Base-by-base conservation (phyloP, 2,113 vertebrate species). In the Myrmophylax atrothorax region DNA sequence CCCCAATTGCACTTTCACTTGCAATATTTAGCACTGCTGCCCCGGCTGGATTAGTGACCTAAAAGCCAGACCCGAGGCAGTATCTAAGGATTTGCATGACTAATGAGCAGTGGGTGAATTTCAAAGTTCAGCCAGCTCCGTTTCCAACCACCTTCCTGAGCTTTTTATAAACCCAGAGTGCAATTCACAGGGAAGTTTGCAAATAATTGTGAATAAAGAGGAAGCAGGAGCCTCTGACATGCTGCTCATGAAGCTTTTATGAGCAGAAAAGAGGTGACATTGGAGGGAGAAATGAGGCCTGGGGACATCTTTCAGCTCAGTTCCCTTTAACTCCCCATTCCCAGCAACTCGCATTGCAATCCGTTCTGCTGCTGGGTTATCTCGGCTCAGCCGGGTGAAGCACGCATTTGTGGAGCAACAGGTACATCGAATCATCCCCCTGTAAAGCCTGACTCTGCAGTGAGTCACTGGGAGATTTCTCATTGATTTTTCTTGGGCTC, bases 181-280 rank as follows among this genome's bases (percentile, higher is more conserved):
- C 90, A 95, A 96, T 96, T 96, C 96, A 87, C 87, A 86, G 91
- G 87, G 84, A 96, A 96, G 90, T 88, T 92, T 89, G 96, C 93
- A 86, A 96, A 97, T 87, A 73, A 95, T 66, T 89, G 84, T 42
- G 89, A 96, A 88, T 69, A 80, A 92, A 63, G 83, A 96, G 88
- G 93, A 97, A 97, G 70, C 77, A 55, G 46, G 81, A 89, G 87
- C 84, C 72, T 92, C 84, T 50, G 84, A 86, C 87, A 92, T 3
- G 17, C 84, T 60, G 84, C 88, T 96, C 58, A 8, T 91, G 91
- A 95, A 84, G 79, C 89, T 79, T 95, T 94, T 92, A 94, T 56
- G 77, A 87, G 84, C 59, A 93, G 87, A 72, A 87, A 95, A 89
- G 60, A 89, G 78, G 77, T 86, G 91, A 58, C 64, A 70, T 44